These are phyloP conservation scores for Theonella swinhoei DNA, from an alignment of 37 sponge, comb jelly and placozoan species.

Conservation along the genomic window DNA sequence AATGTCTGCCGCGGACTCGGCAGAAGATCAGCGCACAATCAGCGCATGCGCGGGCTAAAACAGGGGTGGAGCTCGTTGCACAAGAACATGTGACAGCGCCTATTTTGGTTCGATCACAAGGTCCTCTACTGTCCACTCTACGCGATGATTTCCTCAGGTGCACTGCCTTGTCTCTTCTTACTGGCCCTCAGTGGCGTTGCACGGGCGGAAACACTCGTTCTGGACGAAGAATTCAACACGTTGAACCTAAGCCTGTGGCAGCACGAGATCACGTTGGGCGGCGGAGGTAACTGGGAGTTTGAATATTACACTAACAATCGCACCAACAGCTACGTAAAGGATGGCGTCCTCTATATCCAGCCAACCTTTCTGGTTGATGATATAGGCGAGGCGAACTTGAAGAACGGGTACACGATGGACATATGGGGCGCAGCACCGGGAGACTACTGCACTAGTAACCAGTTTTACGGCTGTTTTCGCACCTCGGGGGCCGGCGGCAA, in stretches of 20 bases:
- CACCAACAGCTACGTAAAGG: conserved; percentile 72
- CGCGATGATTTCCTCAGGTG: too few relatives aligned
- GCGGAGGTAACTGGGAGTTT: conserved; percentile 81
- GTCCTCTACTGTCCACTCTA: too few relatives aligned
- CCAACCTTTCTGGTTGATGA: conserved; percentile 73
- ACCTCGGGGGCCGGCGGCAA: conserved; percentile 70
- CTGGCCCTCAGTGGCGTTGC: too few relatives aligned
- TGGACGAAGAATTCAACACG: conserved; percentile 70
- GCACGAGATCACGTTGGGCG: conserved; percentile 70
- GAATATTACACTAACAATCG: conserved; percentile 75
- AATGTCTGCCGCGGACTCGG: too few relatives aligned
- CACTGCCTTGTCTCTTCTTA: too few relatives aligned
- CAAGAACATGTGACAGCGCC: too few relatives aligned
- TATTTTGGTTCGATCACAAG: too few relatives aligned
- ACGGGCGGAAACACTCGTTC: background rate
- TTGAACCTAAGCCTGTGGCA: conserved; percentile 73
- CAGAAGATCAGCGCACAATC: too few relatives aligned
- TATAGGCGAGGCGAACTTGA: conserved; percentile 64
- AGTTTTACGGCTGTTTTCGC: conserved; percentile 69
- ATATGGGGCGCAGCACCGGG: conserved; percentile 79
- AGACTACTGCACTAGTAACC: conserved; percentile 60
- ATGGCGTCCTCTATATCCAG: conserved; percentile 70
- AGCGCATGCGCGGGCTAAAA: too few relatives aligned
- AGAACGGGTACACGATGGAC: conserved; percentile 54
- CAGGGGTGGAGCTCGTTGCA: too few relatives aligned